Base-by-base conservation (phyloP, 2,888 invertebrate species). In the Ellobium chinense region DNA sequence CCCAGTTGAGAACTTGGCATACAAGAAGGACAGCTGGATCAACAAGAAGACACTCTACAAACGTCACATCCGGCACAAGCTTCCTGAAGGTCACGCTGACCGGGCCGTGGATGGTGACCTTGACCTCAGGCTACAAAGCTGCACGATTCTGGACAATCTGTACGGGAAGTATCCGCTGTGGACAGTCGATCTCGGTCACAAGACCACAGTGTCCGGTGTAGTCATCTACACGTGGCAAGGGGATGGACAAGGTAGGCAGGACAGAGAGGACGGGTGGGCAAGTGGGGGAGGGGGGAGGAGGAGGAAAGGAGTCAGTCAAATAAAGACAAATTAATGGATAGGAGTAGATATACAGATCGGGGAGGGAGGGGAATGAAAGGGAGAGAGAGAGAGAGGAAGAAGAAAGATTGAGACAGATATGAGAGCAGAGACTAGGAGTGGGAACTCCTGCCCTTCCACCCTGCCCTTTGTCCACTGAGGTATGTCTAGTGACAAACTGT, bases 181-280 rank as follows among this genome's bases (percentile, higher is more conserved):
- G 93, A 94, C 94, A 89, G 94, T 94, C 12, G 94, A 94, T 85
- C 89, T 94, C 58, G 94, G 94, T 12, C 88, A 89, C 72, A 92
- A 91, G 83, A 87, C 86, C 76, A 88, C 91, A 24, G 92, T 94
- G 31, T 89, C 92, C 14, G 94, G 94, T 1, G 92, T 94, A 24
- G 91, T 94, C 56, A 92, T 94, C 68, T 91, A 93, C 85, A 94
- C 94, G 4, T 94, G 94, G 94, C 94, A 94, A 84, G 93, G 93
- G n/a, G 90, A 92, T 75, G 92, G 92, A 18, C 91, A 92, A 89
- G 93, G 93, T 93, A 82, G 75, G 84, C n/a, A n/a, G n/a, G n/a
- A n/a, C n/a, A n/a, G n/a, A n/a, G n/a, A n/a, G n/a, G n/a, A n/a
- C n/a, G n/a, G n/a, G n/a, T n/a, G n/a, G n/a, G n/a, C n/a, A n/a